Conservation (phyloP, 2,797 vertebrate species). For the Intellagama lesueurii region DNA sequence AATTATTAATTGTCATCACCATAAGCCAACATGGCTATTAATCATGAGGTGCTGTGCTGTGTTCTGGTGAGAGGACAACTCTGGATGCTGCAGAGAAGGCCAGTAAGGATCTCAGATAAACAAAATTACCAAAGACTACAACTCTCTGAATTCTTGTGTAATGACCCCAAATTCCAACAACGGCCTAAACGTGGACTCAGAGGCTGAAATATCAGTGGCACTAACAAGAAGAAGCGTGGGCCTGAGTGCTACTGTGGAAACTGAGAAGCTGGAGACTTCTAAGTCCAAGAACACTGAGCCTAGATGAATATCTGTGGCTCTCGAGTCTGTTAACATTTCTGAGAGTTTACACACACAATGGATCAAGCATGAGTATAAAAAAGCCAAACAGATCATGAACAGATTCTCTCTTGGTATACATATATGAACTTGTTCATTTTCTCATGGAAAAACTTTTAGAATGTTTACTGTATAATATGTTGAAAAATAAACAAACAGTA, state of each 20-base stretch:
- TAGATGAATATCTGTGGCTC: not conserved
- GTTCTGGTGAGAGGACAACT: not conserved
- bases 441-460: too few relatives aligned
- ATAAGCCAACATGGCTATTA: conserved; percentile 7
- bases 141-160: not conserved
- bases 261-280: not conserved
- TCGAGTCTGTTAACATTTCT: not conserved
- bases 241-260: not conserved
- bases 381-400: too few relatives aligned
- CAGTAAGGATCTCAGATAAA: not conserved
- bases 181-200: not conserved
- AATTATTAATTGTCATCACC: conserved; percentile 62
- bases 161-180: not conserved
- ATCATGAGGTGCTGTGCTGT: not conserved
- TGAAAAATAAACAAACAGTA: too few relatives aligned
- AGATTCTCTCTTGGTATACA: too few relatives aligned
- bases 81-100: not conserved
- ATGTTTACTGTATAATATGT: too few relatives aligned
- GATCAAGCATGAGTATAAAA: too few relatives aligned
- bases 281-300: not conserved
- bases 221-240: not conserved
- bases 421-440: too few relatives aligned
- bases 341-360: too few relatives aligned
- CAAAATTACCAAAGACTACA: not conserved
- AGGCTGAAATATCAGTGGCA: not conserved